Conservation (phyloP, 1,140 invertebrate genomes). For the Cardiocondyla obscurior region DNA sequence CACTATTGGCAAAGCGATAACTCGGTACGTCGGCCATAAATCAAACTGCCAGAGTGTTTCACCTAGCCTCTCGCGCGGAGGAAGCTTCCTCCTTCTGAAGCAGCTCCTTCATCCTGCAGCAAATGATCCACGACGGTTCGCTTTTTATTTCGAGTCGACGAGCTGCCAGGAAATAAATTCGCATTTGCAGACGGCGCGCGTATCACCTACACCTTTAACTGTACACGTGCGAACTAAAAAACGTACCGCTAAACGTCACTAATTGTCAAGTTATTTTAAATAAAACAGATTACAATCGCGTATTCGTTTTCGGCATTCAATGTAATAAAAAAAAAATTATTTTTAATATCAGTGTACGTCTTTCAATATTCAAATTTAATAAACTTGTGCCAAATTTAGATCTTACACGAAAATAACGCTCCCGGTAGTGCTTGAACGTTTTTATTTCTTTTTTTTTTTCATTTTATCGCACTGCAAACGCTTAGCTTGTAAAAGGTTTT, state of each 20-base stretch:
- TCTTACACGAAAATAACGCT: not conserved
- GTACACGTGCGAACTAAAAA: not conserved
- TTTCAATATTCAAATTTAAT: not conserved
- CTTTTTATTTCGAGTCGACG: slow-evolving; percentile 57
- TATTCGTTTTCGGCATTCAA: not conserved
- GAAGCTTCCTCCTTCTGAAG: slow-evolving; percentile 56
- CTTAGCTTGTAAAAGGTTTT: not conserved
- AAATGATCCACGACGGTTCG: slow-evolving; percentile 70
- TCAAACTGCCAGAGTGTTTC: slow-evolving; percentile 79
- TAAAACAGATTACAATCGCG: no score
- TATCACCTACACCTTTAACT: not conserved
- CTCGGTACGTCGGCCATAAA: slow-evolving; percentile 82
- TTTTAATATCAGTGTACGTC: not conserved
- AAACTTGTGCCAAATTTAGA: not conserved
- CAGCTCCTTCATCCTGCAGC: slow-evolving; percentile 68
- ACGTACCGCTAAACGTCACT: not conserved
- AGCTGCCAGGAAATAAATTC: slow-evolving; percentile 51
- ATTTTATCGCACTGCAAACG: no score
- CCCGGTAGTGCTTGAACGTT: not conserved
- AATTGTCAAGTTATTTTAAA: not conserved
- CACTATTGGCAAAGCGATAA: slow-evolving; percentile 83
- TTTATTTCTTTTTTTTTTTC: not conserved
- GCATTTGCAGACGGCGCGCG: slow-evolving; percentile 1
- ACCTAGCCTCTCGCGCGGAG: slow-evolving; percentile 64
- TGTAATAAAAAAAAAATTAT: no score